Base-by-base conservation (phyloP, 2,113 vertebrate species). In the Nothobranchius kuhntae region DNA sequence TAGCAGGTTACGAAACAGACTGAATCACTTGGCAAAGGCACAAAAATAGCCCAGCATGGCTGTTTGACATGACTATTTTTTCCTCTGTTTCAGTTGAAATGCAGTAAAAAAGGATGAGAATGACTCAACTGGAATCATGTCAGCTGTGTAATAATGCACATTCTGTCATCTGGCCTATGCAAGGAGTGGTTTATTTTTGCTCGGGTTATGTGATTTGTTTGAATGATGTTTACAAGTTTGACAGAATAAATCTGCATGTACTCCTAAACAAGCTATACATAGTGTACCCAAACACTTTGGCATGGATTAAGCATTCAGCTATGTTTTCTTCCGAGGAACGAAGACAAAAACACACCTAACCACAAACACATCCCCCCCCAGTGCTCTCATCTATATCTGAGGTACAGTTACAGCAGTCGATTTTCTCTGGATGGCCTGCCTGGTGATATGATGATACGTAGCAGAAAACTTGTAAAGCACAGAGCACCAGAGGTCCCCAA, bases 401-500 rank as follows among this genome's bases (percentile, higher is more conserved):
- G 62, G 60, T 63, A 45, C 57, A 53, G 48, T 57, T 55, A 48
- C 24, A 68, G 53, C 61, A 71, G 51, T 10, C 2, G 36, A 78
- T 82, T 78, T 61, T 61, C 52, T 70, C 65, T 69, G 71, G 62
- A 77, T 78, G 59, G 58, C 61, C 59, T 80, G 58, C 71, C 64
- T 59, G 13, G 51, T 70, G 62, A 65, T 75, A n/a, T 62, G 68
- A 82, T 63, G 73, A 77, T 82, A 69, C 76, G 79, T 68, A 87
- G 77, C 73, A 71, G 61, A 81, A 70, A 73, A 47, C 56, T 42
- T 47, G 9, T 40, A 45, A 66, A 67, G 78, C 81, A 55, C 71
- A 59, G 81, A 78, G 75, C 87, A 83, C 78, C 84, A 86, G 73
- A 87, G 84, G 86, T 89, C 85, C 80, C 86, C 69, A 71, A 82